These are phyloP conservation scores for Desmodus rotundus DNA, from an alignment of 2,113 vertebrate genomes.

Conservation along the genomic window DNA sequence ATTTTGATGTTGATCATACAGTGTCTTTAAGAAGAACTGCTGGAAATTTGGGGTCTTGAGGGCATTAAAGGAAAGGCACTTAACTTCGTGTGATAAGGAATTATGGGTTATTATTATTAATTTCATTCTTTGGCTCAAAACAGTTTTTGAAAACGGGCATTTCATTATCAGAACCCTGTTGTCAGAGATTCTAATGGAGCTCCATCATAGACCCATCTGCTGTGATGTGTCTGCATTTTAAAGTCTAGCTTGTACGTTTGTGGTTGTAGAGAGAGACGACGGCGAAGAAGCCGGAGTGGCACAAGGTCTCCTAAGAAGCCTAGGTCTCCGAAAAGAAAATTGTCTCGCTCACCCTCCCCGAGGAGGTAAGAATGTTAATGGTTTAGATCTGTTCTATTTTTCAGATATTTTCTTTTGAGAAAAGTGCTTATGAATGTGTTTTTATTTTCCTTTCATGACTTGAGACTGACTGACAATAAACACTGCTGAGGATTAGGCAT, in stretches of 20 bases:
- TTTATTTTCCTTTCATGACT: background rate
- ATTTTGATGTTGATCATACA: no score
- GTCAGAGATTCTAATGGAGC: background rate
- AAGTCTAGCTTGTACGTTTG: slow-evolving; percentile 4
- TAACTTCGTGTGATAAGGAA: background rate
- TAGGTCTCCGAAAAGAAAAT: slow-evolving; percentile 90
- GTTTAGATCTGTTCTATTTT: background rate
- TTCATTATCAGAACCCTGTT: background rate
- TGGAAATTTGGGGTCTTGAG: background rate
- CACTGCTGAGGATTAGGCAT: background rate
- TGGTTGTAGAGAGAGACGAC: slow-evolving; percentile 83
- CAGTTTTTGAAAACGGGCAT: background rate
- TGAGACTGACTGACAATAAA: background rate
- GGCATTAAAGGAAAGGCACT: background rate
- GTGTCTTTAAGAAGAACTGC: background rate
- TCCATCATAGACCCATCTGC: background rate
- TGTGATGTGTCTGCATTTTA: slow-evolving; percentile 35
- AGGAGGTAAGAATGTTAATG: slow-evolving; percentile 83
- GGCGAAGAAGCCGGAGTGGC: slow-evolving; percentile 89
- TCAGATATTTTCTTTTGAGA: background rate
- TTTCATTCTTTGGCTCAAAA: background rate
- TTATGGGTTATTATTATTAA: background rate
- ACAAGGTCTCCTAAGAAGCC: slow-evolving; percentile 91
- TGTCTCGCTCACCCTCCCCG: slow-evolving; percentile 91
- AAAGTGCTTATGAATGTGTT: background rate